These are phyloP conservation scores for Morone saxatilis DNA, from an alignment of 2,113 vertebrate genomes.

Conservation along the genomic window DNA sequence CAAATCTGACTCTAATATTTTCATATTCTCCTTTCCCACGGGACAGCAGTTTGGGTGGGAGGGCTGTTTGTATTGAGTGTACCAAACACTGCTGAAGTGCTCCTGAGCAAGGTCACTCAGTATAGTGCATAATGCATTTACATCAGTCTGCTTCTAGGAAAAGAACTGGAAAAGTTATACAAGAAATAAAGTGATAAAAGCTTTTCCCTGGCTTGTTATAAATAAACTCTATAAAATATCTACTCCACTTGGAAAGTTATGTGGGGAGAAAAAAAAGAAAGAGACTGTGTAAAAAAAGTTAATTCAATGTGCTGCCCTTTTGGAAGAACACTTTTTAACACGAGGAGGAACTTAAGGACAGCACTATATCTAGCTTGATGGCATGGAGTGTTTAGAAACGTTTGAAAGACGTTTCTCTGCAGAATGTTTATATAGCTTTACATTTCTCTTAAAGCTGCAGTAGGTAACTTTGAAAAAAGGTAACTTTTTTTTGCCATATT, in stretches of 20 bases:
- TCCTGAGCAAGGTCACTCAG: background rate
- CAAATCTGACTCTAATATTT: slow-evolving; percentile 31
- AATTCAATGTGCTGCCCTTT: background rate
- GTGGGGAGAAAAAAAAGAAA: background rate
- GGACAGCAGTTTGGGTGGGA: background rate
- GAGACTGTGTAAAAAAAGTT: background rate
- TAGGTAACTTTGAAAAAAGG: no score
- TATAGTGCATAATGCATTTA: background rate
- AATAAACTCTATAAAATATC: slow-evolving; percentile 45
- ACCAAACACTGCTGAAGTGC: slow-evolving; percentile 1
- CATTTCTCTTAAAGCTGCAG: background rate
- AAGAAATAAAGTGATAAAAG: background rate
- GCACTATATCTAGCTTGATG: background rate
- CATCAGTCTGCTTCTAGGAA: background rate
- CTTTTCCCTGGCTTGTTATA: slow-evolving; percentile 38
- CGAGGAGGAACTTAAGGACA: background rate
- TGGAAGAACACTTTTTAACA: background rate
- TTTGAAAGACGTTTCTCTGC: background rate
- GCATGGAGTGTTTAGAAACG: background rate
- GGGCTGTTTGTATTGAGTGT: background rate
- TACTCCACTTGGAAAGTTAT: slow-evolving; percentile 27
- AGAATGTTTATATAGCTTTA: background rate
- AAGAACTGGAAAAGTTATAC: slow-evolving; percentile 24
- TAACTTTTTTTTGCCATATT: no score
- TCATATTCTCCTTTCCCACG: slow-evolving; percentile 8